Evolutionary conservation across 2,888 invertebrate species (phyloP).

Genomic region (Andrena haemorrhoa): DNA sequence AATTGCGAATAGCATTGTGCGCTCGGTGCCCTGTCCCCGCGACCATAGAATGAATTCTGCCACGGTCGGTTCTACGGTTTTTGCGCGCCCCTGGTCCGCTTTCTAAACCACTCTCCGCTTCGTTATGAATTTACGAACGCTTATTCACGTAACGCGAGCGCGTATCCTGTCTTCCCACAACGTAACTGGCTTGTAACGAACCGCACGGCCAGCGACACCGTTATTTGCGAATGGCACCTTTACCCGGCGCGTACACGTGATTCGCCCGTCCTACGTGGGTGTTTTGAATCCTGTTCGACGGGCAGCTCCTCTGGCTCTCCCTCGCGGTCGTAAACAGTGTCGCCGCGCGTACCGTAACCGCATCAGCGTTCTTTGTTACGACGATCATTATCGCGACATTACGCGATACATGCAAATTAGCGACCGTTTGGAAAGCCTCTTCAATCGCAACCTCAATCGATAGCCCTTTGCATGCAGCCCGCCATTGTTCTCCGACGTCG

Average conservation of each 20-base stretch:
- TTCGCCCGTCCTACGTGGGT: constrained; percentile 42
- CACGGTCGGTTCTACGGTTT: constrained; percentile 60
- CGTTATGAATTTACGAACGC: constrained; percentile 68
- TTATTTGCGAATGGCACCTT: constrained; percentile 52
- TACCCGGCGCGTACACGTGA: constrained; percentile 35
- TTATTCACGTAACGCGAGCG: constrained; percentile 68
- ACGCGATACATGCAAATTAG: background rate
- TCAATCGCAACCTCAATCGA: background rate
- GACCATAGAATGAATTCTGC: constrained; percentile 58
- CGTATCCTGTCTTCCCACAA: constrained; percentile 63
- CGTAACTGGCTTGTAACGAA: constrained; percentile 55
- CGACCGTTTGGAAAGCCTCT: background rate
- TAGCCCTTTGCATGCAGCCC: no score
- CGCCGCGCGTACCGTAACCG: constrained; percentile 11
- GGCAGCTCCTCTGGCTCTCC: background rate
- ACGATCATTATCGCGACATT: constrained; percentile 13
- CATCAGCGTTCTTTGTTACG: constrained; percentile 1
- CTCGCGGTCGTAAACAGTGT: constrained; percentile 31
- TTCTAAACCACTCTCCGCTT: constrained; percentile 81
- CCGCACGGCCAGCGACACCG: constrained; percentile 30
- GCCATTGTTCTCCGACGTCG: no score
- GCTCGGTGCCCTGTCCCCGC: background rate
- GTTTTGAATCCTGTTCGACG: constrained; percentile 38
- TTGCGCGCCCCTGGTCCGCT: constrained; percentile 70
- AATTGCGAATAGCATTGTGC: constrained; percentile 5